Percentiles rank a stretch among this genome's conserved stretches.
Evolutionary conservation across 2,113 vertebrate genomes (phyloP).

Genomic region (Sinosuthora webbiana): DNA sequence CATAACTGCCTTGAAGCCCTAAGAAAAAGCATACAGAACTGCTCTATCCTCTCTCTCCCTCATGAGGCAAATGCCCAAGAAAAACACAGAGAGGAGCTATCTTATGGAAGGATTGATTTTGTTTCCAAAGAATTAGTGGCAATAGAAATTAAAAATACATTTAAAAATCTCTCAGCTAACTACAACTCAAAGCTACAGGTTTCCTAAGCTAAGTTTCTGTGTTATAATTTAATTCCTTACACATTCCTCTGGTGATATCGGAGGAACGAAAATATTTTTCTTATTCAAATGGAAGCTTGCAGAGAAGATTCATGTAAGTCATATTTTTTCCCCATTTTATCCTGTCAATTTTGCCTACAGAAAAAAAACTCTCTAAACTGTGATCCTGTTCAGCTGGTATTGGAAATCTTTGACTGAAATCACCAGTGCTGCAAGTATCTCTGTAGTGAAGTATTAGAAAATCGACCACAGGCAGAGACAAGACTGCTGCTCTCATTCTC

Average conservation of each 20-base stretch:
- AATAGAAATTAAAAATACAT: background rate
- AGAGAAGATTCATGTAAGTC: background rate
- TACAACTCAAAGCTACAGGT: background rate
- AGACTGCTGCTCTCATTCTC: background rate
- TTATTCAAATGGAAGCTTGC: background rate
- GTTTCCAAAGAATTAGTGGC: background rate
- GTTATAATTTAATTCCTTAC: conserved; percentile 48
- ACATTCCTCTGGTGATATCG: conserved; percentile 24
- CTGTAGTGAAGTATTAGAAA: background rate
- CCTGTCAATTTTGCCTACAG: background rate
- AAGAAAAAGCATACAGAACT: background rate
- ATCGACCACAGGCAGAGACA: background rate
- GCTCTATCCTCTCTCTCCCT: background rate
- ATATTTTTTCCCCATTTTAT: background rate
- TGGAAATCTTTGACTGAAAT: background rate
- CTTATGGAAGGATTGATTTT: background rate
- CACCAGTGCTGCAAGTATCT: background rate
- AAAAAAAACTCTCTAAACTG: background rate
- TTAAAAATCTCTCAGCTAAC: background rate
- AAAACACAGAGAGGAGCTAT: background rate
- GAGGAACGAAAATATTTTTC: background rate
- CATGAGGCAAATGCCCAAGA: background rate
- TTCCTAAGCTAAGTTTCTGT: background rate
- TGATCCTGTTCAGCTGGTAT: background rate
- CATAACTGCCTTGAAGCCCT: background rate